Base-by-base conservation (phyloP, 2,888 invertebrate genomes). In the Iphiclides podalirius region DNA sequence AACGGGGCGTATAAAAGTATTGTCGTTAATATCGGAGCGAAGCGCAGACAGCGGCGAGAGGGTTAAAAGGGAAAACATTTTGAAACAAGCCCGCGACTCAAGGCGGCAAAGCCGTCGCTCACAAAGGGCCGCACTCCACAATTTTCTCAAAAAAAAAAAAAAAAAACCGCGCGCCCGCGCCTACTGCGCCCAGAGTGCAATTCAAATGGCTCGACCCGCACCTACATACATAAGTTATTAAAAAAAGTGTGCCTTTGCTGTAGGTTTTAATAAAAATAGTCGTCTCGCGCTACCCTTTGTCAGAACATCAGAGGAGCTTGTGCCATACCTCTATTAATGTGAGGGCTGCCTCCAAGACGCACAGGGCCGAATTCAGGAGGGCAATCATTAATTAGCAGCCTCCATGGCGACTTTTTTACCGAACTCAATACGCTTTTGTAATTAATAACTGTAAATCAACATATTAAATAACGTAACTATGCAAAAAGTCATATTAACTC, bases 261-360 rank as follows among this genome's bases (percentile, higher is more conserved):
- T 72, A 77, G 84, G 85, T 83, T 87, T 87, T 87, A 87, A 87
- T 88, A 88, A 87, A 87, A 88, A 87, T 87, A 87, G 87, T 81
- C 84, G 79, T 79, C 76, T 73, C 76, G 71, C 75, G 75, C 73
- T 73, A 79, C 77, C 79, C 86, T 87, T 88, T 88, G 87, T 87
- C 75, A 73, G 73, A 75, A 83, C 82, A 82, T 86, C 85, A 86
- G 73, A 85, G 76, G 70, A 74, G 72, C 68, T 68, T 68, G 76
- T 72, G 71, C 69, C 73, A 75, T 80, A 80, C 81, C 76, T 80
- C 78, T 80, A 78, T 79, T 81, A 77, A 77, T 68, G 71, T 70
- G 68, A 72, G 72, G 75, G 73, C 67, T 73, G 76, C 69, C 79
- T 69, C 79, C 79, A 85, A 86, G 85, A 85, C 70, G 74, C 46